Evolutionary conservation across 1,140 invertebrate species (phyloP), one percentile per base, ranked within the genome.

Genomic region (Zaprionus ghesquierei): DNA sequence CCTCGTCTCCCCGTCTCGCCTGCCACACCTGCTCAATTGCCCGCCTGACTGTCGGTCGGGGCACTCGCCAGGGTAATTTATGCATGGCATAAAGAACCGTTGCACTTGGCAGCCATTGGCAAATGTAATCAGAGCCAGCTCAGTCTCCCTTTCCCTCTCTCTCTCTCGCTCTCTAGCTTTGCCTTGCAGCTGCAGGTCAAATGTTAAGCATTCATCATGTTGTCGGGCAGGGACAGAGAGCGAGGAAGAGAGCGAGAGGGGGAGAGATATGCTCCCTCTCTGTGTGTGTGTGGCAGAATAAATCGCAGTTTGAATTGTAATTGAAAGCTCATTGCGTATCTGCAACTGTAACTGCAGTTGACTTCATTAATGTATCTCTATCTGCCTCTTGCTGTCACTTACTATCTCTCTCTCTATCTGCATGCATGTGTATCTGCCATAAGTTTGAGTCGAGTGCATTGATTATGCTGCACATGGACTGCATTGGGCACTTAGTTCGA

Each of bases 161-260:
- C 9, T 5, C 10, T 18, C 27, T 4, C 23, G 44, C 29, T 61
- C 5, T n/a, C 59, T 20, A 12, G 44, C 54, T 38, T 13, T 38
- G 5, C 35, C 35, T 23, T 60, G 60, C 38, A 69, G 18, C 50
- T 38, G 31, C 64, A 58, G 55, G 59, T 79, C 70, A 69, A 79
- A 75, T 79, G 77, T 65, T 79, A 64, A 79, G 53, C 77, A 79
- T 79, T 66, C 73, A 75, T 79, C 70, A 79, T 54, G 20, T 18
- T 51, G 44, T 38, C 55, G 22, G 3, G 20, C 18, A 33, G 53
- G 23, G 3, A 13, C 20, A 18, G 22, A 33, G n/a, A 27, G 18
- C 29, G 38, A 15, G 9, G 8, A n/a, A 18, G 29, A 49, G 20
- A 50, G 20, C n/a, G 55, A 38, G 54, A 23, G 5, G 13, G 18